phyloP scores from a whole-genome alignment of 2,888 invertebrate genomes.

The Saturnia japonica region DNA sequence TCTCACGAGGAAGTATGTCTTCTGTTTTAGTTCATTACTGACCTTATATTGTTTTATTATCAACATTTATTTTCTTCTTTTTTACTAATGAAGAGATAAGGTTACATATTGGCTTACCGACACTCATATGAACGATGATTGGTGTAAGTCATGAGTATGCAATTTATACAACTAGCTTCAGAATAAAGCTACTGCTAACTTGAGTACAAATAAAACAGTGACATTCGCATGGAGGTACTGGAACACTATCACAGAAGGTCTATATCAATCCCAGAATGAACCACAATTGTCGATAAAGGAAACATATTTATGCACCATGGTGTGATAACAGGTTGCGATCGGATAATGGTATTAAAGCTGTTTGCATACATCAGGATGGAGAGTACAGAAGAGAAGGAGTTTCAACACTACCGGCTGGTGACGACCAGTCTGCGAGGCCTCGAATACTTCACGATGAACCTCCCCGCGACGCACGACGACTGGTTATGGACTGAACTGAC shows the following conservation, averaged over 20 bases:
- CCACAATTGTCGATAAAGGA: too few relatives aligned
- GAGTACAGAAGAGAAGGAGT: constrained; percentile 44
- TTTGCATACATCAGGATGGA: constrained; percentile 40
- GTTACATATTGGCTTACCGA: too few relatives aligned
- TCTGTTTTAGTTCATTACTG: background rate
- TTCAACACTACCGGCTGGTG: constrained; percentile 38
- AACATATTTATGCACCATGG: too few relatives aligned
- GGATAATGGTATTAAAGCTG: background rate
- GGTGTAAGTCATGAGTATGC: too few relatives aligned
- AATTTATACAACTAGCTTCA: too few relatives aligned
- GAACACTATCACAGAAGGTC: too few relatives aligned
- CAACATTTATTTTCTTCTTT: background rate
- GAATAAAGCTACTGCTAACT: too few relatives aligned
- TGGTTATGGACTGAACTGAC: constrained; percentile 77
- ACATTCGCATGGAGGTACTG: too few relatives aligned
- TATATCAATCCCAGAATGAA: too few relatives aligned
- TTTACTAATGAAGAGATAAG: background rate
- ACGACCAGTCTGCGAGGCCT: constrained; percentile 52
- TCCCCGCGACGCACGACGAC: constrained; percentile 72
- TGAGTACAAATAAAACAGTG: too few relatives aligned
- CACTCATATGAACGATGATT: too few relatives aligned
- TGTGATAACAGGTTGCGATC: too few relatives aligned
- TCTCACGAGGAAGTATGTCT: constrained; percentile 52
- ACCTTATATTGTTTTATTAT: background rate
- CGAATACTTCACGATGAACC: constrained; percentile 36